Base-by-base conservation (phyloP, 1,140 invertebrate genomes). In the Zelostemma sp. region DNA sequence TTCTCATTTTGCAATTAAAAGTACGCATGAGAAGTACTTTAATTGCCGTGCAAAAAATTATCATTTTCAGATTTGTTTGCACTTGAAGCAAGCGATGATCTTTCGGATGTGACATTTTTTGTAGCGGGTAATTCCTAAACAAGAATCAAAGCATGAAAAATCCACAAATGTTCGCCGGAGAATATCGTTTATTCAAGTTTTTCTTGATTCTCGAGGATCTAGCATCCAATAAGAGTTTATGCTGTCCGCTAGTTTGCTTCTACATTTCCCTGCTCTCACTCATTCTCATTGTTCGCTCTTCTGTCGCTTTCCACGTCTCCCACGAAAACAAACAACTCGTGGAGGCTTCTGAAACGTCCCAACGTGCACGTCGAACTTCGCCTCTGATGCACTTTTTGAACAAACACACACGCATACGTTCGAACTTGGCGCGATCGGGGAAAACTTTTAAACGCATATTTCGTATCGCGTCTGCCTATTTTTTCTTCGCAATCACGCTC, bases 401-500 rank as follows among this genome's bases (percentile, higher is more conserved):
- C 56, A 63, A 62, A 66, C 57, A 70, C 65, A 61, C 71, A 58
- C 48, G 51, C 49, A 68, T 45, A 48, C 43, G 46, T 41, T 18
- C 57, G 55, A 74, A 74, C 75, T 75, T 76, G 57, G 71, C 62
- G 48, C 69, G 75, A 74, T 62, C 56, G 46, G 68, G 50, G 63
- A 31, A 72, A 78, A 78, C 77, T 77, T 79, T 79, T 76, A 79
- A 78, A 78, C 76, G 74, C 75, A 78, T 76, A 78, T 75, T 80
- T 77, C 70, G 55, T 70, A 51, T 61, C 62, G 45, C 47, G 63
- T 68, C 48, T 15, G 38, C 16, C 46, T 33, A 28, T 25, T 58
- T 47, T 58, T 54, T 59, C 33, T n/a, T 50, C 18, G 57, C 53
- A 55, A 46, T 51, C 46, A 67, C 59, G 62, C 59, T 58, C 40